phyloP scores from a whole-genome alignment of 2,113 vertebrate species.

The Tragelaphus buxtoni region DNA sequence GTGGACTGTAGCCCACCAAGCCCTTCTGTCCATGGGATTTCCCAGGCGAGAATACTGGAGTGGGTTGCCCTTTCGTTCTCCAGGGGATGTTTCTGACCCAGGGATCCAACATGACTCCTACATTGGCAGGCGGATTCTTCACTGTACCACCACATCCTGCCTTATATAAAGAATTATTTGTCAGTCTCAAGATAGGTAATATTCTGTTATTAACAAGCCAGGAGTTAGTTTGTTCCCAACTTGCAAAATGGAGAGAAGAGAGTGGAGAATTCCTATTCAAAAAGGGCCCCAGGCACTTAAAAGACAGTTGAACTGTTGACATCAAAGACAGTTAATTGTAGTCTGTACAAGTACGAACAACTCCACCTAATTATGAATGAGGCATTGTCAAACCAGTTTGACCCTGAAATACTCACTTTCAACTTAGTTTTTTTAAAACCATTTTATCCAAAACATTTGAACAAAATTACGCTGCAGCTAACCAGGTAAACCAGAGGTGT shows the following conservation, averaged over 20 bases:
- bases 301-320: conserved; percentile 44
- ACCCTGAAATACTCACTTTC: conserved; percentile 31
- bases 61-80: background rate
- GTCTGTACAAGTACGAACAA: conserved; percentile 23
- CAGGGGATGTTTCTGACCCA: background rate
- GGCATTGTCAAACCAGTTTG: conserved; percentile 45
- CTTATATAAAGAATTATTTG: background rate
- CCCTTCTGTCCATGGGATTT: background rate
- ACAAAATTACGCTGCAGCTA: background rate
- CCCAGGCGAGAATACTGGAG: background rate
- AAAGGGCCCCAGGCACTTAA: conserved; percentile 23
- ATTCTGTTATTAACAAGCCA: background rate
- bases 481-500: conserved; percentile 51
- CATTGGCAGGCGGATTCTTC: background rate
- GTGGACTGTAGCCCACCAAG: background rate
- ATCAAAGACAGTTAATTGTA: conserved; percentile 36
- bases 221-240: conserved; percentile 32
- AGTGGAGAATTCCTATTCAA: background rate
- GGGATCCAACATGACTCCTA: background rate
- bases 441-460: background rate
- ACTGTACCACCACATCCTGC: background rate
- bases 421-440: conserved; percentile 30
- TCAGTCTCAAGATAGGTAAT: background rate
- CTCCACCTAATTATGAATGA: conserved; percentile 40
- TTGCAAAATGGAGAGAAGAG: background rate